Evolutionary conservation across 2,888 invertebrate genomes (phyloP), one percentile per base, ranked within the genome.

Genomic region (Pelosia muscerda): DNA sequence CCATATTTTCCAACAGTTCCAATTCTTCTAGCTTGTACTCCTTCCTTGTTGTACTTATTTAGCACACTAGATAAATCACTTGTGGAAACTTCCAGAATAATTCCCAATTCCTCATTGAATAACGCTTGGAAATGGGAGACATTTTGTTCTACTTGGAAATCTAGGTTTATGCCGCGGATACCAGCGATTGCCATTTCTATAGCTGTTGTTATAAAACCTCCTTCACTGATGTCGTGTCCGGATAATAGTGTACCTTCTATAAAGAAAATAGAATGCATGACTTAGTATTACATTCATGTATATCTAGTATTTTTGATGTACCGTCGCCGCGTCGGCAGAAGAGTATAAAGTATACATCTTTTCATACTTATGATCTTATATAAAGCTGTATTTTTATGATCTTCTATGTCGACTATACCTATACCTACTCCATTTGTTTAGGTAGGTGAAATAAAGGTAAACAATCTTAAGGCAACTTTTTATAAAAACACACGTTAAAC

Each of bases 111-210:
- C 89, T 98, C 98, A 63, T 97, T 96, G 86, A 98, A 98, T 26
- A 98, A 90, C 25, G 97, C 95, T 69, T 97, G 96, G 10, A 98
- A 88, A 1, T 96, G 92, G 0, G 95, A 94, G 2, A 96, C 95
- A 49, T 84, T 83, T 53, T 88, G 88, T 69, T 82, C 87, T 1
- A 84, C 88, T 68, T 90, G 89, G 23, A 98, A 85, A 75, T 97
- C 95, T 0, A 98, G 87, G 22, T 96, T 92, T 22, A 98, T 84
- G 1, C 99, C 99, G 78, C 97, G 96, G 69, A 99, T 94, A 53
- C 99, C 99, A 68, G 97, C 98, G 86, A 99, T 98, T n/a, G 98
- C 97, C 99, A 99, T 99, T 94, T 99, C 99, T 69, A 99, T 87
- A 0, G 98, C 90, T 79, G 98, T 98, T 0, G 98, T 97, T 56